Evolutionary conservation across 2,888 invertebrate genomes (phyloP).

Genomic region (Agriopis marginaria): DNA sequence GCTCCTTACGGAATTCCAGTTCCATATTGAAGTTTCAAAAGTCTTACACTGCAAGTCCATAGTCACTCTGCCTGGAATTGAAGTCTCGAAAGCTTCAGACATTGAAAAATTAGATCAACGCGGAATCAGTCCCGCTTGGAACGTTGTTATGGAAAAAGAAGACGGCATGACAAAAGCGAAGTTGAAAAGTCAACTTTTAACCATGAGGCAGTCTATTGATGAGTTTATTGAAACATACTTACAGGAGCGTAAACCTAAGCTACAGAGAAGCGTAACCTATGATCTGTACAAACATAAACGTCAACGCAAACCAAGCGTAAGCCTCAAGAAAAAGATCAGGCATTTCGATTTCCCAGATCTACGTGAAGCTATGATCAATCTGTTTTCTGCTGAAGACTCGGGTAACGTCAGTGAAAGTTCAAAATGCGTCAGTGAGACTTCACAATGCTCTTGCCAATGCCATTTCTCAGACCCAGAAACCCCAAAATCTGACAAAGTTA

Average conservation of each 20-base stretch:
- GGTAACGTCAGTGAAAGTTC: conserved; percentile 49
- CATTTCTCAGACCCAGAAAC: conserved; percentile 63
- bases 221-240: conserved; percentile 64
- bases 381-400: conserved; percentile 60
- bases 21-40: conserved; percentile 79
- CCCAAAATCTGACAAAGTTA: conserved; percentile 60
- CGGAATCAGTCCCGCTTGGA: conserved; percentile 69
- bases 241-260: conserved; percentile 29
- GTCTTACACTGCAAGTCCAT: conserved; percentile 66
- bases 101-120: conserved; percentile 32
- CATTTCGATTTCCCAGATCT: conserved; percentile 77
- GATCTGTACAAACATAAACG: conserved; percentile 55
- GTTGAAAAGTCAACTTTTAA: conserved; percentile 66
- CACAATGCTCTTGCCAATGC: conserved; percentile 61
- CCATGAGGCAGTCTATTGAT: conserved; percentile 68
- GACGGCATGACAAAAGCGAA: conserved; percentile 65
- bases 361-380: conserved; percentile 69
- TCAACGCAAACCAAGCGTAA: conserved; percentile 55
- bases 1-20: conserved; percentile 72
- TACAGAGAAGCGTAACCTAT: conserved; percentile 51
- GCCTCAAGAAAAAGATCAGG: conserved; percentile 70
- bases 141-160: conserved; percentile 71
- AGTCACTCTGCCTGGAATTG: conserved; percentile 56
- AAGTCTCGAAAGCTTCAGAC: conserved; percentile 48
- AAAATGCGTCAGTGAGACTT: conserved; percentile 56